Evolutionary conservation across 2,113 vertebrate species (phyloP).

Genomic region (Dasyornis broadbenti): DNA sequence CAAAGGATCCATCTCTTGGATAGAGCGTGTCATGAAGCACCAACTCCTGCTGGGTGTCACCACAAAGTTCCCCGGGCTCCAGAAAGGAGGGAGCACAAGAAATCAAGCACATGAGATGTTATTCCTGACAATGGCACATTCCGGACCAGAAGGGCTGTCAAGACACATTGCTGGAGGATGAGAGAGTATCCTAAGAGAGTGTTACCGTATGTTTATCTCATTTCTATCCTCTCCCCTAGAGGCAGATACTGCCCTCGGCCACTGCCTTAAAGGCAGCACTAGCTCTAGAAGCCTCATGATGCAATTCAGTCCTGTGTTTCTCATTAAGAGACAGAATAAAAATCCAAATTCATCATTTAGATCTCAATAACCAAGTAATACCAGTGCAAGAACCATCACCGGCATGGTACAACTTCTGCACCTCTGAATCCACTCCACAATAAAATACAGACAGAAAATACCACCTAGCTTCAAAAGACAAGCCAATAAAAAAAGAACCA

Average conservation of each 20-base stretch:
- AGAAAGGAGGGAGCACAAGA: neutral
- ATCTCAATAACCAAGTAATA: neutral
- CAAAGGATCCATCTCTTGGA: neutral
- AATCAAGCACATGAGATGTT: neutral
- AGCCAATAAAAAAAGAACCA: neutral
- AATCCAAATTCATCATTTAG: neutral
- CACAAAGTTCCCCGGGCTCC: neutral
- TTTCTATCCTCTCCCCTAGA: neutral
- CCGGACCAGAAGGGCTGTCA: constrained; percentile 2
- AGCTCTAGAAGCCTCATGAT: neutral
- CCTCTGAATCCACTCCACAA: neutral
- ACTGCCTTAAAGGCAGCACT: neutral
- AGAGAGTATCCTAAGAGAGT: neutral
- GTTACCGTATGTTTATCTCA: neutral
- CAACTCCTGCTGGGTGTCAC: neutral
- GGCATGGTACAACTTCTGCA: neutral
- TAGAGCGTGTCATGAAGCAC: neutral
- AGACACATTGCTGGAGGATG: neutral
- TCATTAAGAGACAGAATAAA: neutral
- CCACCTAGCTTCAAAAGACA: neutral
- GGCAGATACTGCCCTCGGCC: neutral
- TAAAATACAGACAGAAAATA: neutral
- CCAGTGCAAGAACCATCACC: neutral
- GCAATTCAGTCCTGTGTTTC: neutral
- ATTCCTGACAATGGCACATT: neutral